Percentiles rank a stretch among this genome's conserved stretches.
Conservation (phyloP, 1,140 invertebrate genomes). For the Zaprionus capensis region DNA sequence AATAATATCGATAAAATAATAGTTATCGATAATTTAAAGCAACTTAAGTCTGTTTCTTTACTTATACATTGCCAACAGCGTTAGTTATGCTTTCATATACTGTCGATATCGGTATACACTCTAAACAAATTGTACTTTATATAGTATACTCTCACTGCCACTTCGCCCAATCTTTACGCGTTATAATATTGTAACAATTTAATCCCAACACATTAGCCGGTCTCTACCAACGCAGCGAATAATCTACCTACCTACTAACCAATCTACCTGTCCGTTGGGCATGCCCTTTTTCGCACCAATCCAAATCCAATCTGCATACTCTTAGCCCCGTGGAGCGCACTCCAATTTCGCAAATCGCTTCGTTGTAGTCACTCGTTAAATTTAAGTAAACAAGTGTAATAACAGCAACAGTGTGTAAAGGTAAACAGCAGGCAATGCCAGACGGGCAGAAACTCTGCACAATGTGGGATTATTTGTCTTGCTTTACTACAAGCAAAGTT, state of each 20-base stretch:
- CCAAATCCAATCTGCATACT: slow-evolving; percentile 31
- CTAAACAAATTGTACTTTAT: background rate
- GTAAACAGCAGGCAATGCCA: background rate
- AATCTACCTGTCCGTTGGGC: slow-evolving; percentile 1
- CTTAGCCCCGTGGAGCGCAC: slow-evolving; percentile 20
- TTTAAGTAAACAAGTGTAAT: slow-evolving; percentile 35
- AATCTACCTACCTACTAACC: background rate
- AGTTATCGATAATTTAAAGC: too few relatives aligned
- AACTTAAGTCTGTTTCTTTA: too few relatives aligned
- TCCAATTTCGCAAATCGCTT: slow-evolving; percentile 43
- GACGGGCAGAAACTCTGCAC: background rate
- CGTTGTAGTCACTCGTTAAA: slow-evolving; percentile 32
- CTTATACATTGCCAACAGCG: too few relatives aligned
- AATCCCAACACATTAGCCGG: background rate
- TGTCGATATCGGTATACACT: background rate
- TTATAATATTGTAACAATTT: background rate
- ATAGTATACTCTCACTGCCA: background rate
- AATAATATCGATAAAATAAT: background rate
- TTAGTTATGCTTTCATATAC: background rate
- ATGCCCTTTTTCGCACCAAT: slow-evolving; percentile 13
- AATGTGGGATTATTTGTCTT: too few relatives aligned
- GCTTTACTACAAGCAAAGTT: too few relatives aligned
- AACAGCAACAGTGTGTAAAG: slow-evolving; percentile 8
- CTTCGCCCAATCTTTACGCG: background rate
- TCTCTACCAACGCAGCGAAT: background rate